Evolutionary conservation across 1,140 invertebrate species (phyloP).

Genomic region (Drosophila nannoptera): DNA sequence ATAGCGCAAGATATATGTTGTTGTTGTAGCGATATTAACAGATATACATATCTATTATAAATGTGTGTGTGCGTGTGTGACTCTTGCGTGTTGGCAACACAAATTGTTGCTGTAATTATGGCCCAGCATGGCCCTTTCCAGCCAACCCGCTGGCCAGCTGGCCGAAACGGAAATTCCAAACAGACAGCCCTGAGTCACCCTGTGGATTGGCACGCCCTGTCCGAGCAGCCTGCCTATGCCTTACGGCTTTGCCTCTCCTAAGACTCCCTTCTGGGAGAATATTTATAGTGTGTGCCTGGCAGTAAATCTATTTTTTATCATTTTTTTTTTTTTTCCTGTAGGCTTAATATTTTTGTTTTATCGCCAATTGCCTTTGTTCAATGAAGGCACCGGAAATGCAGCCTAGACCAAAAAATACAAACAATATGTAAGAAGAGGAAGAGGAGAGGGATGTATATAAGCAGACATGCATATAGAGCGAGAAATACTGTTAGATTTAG

Average conservation of each 20-base stretch:
- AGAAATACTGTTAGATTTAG: slow-evolving; percentile 24
- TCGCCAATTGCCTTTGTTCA: slow-evolving; percentile 36
- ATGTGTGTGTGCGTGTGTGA: neutral
- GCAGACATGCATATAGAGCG: slow-evolving; percentile 4
- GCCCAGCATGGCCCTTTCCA: slow-evolving; percentile 5
- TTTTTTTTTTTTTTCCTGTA: too few relatives aligned
- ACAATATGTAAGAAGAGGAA: slow-evolving; percentile 1
- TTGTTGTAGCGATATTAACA: slow-evolving; percentile 4
- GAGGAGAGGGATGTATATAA: neutral
- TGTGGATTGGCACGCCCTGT: too few relatives aligned
- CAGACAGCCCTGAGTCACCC: neutral
- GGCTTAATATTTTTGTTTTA: neutral
- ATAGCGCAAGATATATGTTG: slow-evolving; percentile 23
- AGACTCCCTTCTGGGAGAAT: neutral
- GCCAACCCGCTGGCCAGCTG: slow-evolving; percentile 13
- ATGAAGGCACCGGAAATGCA: slow-evolving; percentile 57
- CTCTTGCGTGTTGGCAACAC: slow-evolving; percentile 39
- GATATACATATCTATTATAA: neutral
- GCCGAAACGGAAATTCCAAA: neutral
- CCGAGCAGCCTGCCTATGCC: too few relatives aligned
- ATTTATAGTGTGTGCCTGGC: too few relatives aligned
- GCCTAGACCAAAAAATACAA: slow-evolving; percentile 67
- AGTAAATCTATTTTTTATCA: neutral
- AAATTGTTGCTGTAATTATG: slow-evolving; percentile 13
- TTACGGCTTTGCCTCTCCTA: neutral